Evolutionary conservation across 2,113 vertebrate genomes (phyloP), one percentile per base, ranked within the genome.

Genomic region (Dromas ardeola): DNA sequence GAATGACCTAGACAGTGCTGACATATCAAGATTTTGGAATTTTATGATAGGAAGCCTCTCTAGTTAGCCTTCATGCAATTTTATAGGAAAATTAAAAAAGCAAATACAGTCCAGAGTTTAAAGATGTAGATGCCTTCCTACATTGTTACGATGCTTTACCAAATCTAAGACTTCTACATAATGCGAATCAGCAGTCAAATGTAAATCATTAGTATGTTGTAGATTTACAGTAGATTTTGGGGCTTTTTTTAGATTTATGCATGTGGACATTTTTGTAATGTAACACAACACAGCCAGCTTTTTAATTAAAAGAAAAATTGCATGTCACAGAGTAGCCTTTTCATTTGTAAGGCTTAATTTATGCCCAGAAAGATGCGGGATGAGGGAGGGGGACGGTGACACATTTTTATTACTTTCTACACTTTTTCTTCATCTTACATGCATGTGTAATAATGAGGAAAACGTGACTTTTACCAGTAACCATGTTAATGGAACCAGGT

Each of bases 101-200:
- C 98, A 97, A 97, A 97, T 96, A 90, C 93, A 92, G 97, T 97
- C 95, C 97, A 93, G 98, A 98, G 91, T 97, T 96, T 95, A 97
- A 98, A 97, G 98, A 98, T 98, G 97, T 98, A 97, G 98, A 98
- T 98, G 98, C 98, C 98, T 98, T 98, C 98, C 98, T 98, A 98
- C 98, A 98, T 98, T 98, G 96, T 98, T 98, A 98, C 98, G 94
- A 98, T 98, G 98, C 98, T 99, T 98, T 98, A 99, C 98, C 99
- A 99, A 99, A 99, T 98, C 98, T 97, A 97, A 97, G 97, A 98
- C 96, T 98, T 97, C 96, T 96, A 97, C 96, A 96, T 98, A 97
- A 98, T 96, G 98, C 97, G 95, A 97, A 98, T 97, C 98, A 97
- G 97, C 98, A 97, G 98, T 98, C 98, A 97, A 97, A 96, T 98